Conservation (phyloP, 2,888 invertebrate genomes). For the Drosophila mimetica region DNA sequence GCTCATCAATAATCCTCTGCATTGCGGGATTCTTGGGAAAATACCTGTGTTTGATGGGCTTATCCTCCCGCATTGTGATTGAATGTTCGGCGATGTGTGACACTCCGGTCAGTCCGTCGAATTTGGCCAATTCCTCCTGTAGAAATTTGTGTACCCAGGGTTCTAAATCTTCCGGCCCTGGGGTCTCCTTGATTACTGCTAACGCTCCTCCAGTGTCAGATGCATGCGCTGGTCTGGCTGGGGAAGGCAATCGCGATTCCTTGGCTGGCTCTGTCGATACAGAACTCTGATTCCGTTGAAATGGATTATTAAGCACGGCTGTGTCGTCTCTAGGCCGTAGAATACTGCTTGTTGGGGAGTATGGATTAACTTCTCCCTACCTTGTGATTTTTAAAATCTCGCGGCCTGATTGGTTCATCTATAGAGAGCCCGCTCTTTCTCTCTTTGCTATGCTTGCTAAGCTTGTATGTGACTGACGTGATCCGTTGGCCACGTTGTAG, state of each 20-base stretch:
- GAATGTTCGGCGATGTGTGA: neutral
- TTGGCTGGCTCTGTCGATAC: neutral
- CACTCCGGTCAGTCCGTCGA: neutral
- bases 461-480: no score
- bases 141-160: neutral
- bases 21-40: no score
- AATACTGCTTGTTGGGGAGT: neutral
- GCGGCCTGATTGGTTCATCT: neutral
- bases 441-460: no score
- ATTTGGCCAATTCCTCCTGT: neutral
- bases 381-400: constrained; percentile 1
- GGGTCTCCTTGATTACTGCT: neutral
- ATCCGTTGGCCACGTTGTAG: no score
- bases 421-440: constrained; percentile 1
- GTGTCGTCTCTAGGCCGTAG: no score
- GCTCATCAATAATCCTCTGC: neutral
- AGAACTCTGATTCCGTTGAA: neutral
- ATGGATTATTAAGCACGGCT: no score
- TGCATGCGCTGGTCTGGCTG: neutral
- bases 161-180: neutral
- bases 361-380: neutral
- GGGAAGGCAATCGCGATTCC: neutral
- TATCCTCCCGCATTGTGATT: neutral
- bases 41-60: no score
- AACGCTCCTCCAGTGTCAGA: neutral